Evolutionary conservation across 1,140 invertebrate genomes (phyloP), one percentile per base, ranked within the genome.

Genomic region (Bombus soroeensis): DNA sequence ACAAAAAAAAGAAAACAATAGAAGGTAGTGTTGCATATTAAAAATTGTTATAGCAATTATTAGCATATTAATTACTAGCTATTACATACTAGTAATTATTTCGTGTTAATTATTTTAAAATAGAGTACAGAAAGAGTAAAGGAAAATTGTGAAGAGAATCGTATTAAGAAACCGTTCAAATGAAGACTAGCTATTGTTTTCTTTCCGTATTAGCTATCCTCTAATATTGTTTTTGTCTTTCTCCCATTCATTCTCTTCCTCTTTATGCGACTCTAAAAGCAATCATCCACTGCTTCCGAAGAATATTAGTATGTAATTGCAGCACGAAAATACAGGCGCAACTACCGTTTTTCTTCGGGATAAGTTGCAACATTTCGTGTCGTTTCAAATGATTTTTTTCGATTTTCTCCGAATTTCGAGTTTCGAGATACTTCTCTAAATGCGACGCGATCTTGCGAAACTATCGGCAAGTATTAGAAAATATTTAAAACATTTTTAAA

Each of bases 191-290:
- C 25, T 53, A 18, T 0, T 5, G 47, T 53, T 53, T 53, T 53
- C 1, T 12, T 47, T 18, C 1, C 6, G 15, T 18, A 0, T 28
- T 15, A 41, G 12, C 10, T 8, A 37, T 15, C 32, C 41, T 32
- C 25, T 2, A 15, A 47, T 10, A 22, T 28, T 1, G n/a, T 66
- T 34, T 79, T 71, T 78, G 15, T 37, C 13, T 6, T 4, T 18
- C 3, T 72, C 22, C 22, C 37, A 3, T 4, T 22, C n/a, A 22
- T 53, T 75, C 28, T 25, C 25, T 32, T n/a, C 79, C 41, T 64
- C 57, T 80, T 62, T 73, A 85, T 77, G 53, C 13, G 57, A 47
- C 8, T 57, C 34, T n/a, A 57, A 85, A 85, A 25, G 18, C 53
- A 37, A 68, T 32, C 77, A 43, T 53, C 64, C 53, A 53, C 72